Conservation (phyloP, 2,888 invertebrate species). For the Lucinisca nassula region DNA sequence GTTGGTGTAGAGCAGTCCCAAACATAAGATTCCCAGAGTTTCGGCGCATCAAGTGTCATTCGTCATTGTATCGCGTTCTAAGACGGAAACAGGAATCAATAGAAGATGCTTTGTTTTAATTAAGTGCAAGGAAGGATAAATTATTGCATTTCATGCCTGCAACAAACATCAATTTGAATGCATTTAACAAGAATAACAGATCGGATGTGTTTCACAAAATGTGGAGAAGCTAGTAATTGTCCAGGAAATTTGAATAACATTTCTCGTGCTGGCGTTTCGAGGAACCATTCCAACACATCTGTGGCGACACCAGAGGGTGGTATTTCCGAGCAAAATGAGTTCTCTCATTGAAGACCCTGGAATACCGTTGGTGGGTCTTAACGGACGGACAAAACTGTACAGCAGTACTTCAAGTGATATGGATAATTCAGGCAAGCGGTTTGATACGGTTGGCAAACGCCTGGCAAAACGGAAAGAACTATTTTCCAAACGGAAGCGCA, state of each 20-base stretch:
- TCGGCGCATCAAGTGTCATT: no score
- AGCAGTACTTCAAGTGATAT: constrained; percentile 60
- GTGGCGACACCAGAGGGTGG: not conserved
- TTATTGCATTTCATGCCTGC: not conserved
- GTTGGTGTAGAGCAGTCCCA: no score
- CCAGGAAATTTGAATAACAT: not conserved
- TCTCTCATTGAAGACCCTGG: constrained; percentile 85
- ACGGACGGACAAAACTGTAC: constrained; percentile 79
- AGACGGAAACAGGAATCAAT: not conserved
- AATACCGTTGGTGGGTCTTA: constrained; percentile 85
- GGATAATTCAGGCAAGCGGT: constrained; percentile 60
- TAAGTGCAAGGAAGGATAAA: not conserved
- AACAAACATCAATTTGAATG: not conserved
- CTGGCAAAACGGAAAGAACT: constrained; percentile 86
- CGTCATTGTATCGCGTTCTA: no score
- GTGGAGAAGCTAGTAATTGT: not conserved
- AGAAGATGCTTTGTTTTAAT: not conserved
- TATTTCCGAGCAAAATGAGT: constrained; percentile 75
- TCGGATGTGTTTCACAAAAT: not conserved
- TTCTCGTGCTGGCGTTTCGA: not conserved
- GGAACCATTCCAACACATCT: not conserved
- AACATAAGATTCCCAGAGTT: no score
- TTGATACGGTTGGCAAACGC: constrained; percentile 86
- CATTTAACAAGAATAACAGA: not conserved
- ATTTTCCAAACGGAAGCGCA: constrained; percentile 81